These are phyloP conservation scores for Invenusta paracnida DNA, from an alignment of 2,888 invertebrate genomes.

Conservation along the genomic window DNA sequence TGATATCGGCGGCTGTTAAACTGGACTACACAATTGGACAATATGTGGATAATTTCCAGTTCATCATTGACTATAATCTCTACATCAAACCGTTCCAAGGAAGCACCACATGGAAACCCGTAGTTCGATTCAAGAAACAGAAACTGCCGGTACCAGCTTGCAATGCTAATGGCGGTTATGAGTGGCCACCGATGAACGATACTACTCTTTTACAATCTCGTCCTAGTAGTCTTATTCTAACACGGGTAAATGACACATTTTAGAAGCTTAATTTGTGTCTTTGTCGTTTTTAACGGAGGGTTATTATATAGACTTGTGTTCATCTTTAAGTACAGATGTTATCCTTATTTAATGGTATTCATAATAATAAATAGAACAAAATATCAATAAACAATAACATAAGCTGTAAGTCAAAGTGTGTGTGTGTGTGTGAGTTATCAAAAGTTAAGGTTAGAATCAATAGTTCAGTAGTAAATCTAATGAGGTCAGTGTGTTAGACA, in stretches of 20 bases:
- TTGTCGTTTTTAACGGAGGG: no score
- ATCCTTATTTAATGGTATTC: no score
- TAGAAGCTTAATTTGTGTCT: background rate
- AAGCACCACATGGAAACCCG: background rate
- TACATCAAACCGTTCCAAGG: background rate
- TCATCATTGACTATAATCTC: background rate
- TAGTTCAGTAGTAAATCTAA: no score
- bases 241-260: background rate
- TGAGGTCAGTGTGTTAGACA: no score
- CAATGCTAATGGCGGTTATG: background rate
- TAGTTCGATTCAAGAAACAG: background rate
- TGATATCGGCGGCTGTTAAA: background rate
- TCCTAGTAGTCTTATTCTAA: background rate
- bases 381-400: background rate
- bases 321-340: no score
- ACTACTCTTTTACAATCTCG: background rate
- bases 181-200: constrained; percentile 32
- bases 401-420: background rate
- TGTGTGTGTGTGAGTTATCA: no score
- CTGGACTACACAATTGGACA: background rate
- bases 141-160: constrained; percentile 12
- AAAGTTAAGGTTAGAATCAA: no score
- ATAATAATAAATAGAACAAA: no score
- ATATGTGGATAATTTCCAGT: background rate
- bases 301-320: no score